Evolutionary conservation across 2,113 vertebrate genomes (phyloP).

Genomic region (Larimichthys crocea): DNA sequence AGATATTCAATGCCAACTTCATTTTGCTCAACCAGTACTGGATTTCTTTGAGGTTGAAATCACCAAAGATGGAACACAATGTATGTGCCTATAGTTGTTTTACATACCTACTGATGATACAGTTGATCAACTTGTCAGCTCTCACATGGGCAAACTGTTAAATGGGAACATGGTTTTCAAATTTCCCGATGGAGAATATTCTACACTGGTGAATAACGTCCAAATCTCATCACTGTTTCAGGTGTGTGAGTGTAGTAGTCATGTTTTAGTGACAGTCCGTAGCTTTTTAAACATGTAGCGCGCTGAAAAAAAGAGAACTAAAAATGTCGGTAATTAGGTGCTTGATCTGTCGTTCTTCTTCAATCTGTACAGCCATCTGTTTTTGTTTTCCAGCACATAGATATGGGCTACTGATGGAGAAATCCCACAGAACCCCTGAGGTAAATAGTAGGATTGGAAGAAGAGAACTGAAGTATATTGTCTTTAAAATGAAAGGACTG

Average conservation of each 20-base stretch:
- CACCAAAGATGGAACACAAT: no score
- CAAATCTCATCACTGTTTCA: neutral
- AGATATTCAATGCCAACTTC: neutral
- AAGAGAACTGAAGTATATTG: slow-evolving; percentile 35
- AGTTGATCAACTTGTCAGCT: neutral
- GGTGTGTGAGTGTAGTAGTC: neutral
- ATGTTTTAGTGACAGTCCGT: neutral
- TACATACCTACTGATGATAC: neutral
- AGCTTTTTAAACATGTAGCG: neutral
- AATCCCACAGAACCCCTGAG: slow-evolving; percentile 35
- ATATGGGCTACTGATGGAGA: slow-evolving; percentile 5
- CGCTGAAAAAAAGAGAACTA: neutral
- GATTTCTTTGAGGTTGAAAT: no score
- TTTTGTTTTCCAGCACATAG: neutral
- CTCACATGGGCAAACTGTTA: neutral
- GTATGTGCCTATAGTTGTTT: neutral
- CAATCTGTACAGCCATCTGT: slow-evolving; percentile 3
- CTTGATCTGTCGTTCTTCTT: neutral
- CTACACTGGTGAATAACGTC: neutral
- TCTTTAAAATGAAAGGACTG: slow-evolving; percentile 53
- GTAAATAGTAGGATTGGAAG: slow-evolving; percentile 21
- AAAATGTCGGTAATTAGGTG: slow-evolving; percentile 28
- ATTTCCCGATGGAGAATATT: neutral
- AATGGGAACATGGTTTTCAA: neutral
- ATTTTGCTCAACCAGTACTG: no score